These are phyloP conservation scores for Paracyclopina nana DNA, from an alignment of 1,140 invertebrate species.

Conservation along the genomic window DNA sequence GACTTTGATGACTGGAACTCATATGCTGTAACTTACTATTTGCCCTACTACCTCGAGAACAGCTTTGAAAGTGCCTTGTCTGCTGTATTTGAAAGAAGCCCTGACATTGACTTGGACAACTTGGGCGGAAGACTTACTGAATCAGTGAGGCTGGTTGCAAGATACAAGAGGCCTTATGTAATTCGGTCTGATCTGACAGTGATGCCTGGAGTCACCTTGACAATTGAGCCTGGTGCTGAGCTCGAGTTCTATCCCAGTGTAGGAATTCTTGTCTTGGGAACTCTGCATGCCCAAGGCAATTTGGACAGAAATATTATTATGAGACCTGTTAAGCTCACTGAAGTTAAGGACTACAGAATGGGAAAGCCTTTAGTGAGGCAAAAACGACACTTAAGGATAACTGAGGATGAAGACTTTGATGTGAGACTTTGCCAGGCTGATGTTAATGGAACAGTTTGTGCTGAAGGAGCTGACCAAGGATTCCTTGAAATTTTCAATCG, in stretches of 20 bases:
- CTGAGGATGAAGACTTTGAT: constrained; percentile 7
- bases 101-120: constrained; percentile 36
- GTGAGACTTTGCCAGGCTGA: constrained; percentile 14
- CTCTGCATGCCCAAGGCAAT: constrained; percentile 60
- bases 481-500: constrained; percentile 88
- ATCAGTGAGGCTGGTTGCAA: constrained; percentile 59
- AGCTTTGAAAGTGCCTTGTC: constrained; percentile 53
- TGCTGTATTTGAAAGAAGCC: constrained; percentile 31
- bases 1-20: constrained; percentile 99
- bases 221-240: constrained; percentile 67
- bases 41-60: constrained; percentile 60
- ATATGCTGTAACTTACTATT: constrained; percentile 72
- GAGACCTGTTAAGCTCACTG: constrained; percentile 36
- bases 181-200: constrained; percentile 82
- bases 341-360: constrained; percentile 18
- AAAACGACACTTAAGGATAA: constrained; percentile 2
- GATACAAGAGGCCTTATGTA: constrained; percentile 50
- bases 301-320: constrained; percentile 58
- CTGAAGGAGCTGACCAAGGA: constrained; percentile 27
- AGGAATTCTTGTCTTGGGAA: constrained; percentile 84
- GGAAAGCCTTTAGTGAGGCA: too few relatives aligned
- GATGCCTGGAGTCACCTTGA: constrained; percentile 69
- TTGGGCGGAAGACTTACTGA: constrained; percentile 63
- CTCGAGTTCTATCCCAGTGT: constrained; percentile 91
- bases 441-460: constrained; percentile 23